Base-by-base conservation (phyloP, 2,113 vertebrate genomes). In the Circaetus gallicus region DNA sequence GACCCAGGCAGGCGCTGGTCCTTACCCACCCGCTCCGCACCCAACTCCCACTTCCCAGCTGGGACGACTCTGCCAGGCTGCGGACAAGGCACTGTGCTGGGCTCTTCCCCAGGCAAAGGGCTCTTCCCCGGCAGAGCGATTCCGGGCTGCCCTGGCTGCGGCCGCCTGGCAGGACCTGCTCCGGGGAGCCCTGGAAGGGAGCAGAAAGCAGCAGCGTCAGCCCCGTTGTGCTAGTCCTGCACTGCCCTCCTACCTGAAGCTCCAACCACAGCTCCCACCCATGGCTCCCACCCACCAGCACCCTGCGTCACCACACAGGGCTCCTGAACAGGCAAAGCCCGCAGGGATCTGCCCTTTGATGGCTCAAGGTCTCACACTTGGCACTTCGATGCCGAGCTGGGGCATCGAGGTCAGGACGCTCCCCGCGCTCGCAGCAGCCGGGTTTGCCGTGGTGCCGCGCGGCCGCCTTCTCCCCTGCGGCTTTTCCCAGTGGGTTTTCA, bases 81-180 rank as follows among this genome's bases (percentile, higher is more conserved):
- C 1, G 5, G 45, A 8, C 4, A 1, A 1, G 28, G 47, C 38
- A 36, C 28, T 0, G 0, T 1, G 2, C 45, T 29, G 50, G 19
- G 43, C 15, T 31, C 13, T 36, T 42, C 65, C 22, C 29, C 25
- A 9, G 70, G 53, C 43, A 21, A n/a, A 28, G 55, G 62, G 56
- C 8, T 62, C 25, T 45, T 32, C 36, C 50, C 70, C 1, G 9
- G 40, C 16, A 10, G 32, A 19, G 45, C 0, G 0, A 4, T 45
- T 40, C 52, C 43, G 1, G 8, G 55, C 5, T 19, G 65, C 7
- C 47, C 82, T 40, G 82, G 73, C 81, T 85, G 92, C 0, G 18
- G 73, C 90, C 22, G 11, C 61, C 53, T 34, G 34, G 58, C 69
- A 6, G 59, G 50, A 47, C n/a, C 85, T 63, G 29, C 65, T 86